Percentiles rank a stretch among this genome's conserved stretches.
Evolutionary conservation across 2,113 vertebrate species (phyloP).

Genomic region (Mus spicilegus): DNA sequence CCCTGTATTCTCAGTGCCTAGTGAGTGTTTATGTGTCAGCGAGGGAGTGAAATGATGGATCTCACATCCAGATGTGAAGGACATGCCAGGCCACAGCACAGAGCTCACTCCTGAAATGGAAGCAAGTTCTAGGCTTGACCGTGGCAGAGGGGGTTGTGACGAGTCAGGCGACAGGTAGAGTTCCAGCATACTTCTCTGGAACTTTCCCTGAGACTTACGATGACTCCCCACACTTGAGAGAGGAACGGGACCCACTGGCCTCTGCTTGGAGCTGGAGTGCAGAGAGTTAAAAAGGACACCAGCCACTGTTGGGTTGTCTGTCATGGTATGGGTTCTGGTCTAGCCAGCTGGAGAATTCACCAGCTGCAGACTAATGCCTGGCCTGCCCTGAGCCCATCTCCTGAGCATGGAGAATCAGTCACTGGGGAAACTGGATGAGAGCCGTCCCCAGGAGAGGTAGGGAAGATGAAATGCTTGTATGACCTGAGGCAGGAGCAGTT

Average conservation of each 20-base stretch:
- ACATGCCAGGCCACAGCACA: neutral
- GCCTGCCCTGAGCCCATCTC: neutral
- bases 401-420: neutral
- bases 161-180: neutral
- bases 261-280: neutral
- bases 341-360: neutral
- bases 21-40: fast-evolving
- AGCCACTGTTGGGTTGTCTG: fast-evolving
- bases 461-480: neutral
- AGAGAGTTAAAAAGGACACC: neutral
- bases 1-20: neutral
- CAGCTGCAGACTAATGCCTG: neutral
- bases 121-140: neutral
- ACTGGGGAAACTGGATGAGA: neutral
- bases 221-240: neutral
- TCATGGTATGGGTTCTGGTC: fast-evolving
- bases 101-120: fast-evolving
- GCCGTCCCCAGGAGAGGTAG: slow-evolving; percentile 31
- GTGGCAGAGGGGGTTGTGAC: no score
- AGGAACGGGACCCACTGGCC: neutral
- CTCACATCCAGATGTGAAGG: neutral
- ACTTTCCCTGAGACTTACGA: neutral
- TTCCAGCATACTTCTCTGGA: neutral
- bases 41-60: neutral
- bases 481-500: neutral